Evolutionary conservation across 2,888 invertebrate species (phyloP).

Genomic region (Campopleginae sp.): DNA sequence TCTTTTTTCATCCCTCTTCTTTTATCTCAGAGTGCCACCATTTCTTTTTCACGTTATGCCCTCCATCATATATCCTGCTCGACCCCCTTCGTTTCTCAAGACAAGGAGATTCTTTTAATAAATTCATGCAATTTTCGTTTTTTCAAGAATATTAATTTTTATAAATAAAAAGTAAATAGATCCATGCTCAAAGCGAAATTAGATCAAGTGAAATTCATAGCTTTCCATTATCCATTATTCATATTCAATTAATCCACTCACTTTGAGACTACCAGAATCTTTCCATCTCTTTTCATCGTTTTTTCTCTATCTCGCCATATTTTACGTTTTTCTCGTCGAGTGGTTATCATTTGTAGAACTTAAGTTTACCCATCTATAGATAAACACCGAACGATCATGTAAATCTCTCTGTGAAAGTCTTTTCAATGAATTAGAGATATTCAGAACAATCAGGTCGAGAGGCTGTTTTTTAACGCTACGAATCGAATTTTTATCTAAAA

Average conservation of each 20-base stretch:
- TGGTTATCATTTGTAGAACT: not conserved
- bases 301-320: not conserved
- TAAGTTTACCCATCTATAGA: too few relatives aligned
- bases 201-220: slow-evolving; percentile 17
- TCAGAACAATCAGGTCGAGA: not conserved
- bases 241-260: slow-evolving; percentile 39
- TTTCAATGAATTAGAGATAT: not conserved
- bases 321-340: not conserved
- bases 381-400: not conserved
- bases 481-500: too few relatives aligned
- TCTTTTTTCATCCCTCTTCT: slow-evolving; percentile 41
- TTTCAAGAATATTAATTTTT: slow-evolving; percentile 3
- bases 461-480: not conserved
- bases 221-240: not conserved
- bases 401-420: not conserved
- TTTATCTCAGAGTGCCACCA: slow-evolving; percentile 34
- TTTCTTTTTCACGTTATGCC: slow-evolving; percentile 42
- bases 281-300: not conserved
- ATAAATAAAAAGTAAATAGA: slow-evolving; percentile 29
- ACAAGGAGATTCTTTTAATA: slow-evolving; percentile 34
- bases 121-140: slow-evolving; percentile 48
- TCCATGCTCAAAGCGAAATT: not conserved
- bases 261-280: not conserved
- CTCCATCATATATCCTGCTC: slow-evolving; percentile 2
- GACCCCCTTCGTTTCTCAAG: not conserved